These are phyloP conservation scores for Lepidostoma basale DNA, from an alignment of 1,140 invertebrate genomes.

Conservation along the genomic window DNA sequence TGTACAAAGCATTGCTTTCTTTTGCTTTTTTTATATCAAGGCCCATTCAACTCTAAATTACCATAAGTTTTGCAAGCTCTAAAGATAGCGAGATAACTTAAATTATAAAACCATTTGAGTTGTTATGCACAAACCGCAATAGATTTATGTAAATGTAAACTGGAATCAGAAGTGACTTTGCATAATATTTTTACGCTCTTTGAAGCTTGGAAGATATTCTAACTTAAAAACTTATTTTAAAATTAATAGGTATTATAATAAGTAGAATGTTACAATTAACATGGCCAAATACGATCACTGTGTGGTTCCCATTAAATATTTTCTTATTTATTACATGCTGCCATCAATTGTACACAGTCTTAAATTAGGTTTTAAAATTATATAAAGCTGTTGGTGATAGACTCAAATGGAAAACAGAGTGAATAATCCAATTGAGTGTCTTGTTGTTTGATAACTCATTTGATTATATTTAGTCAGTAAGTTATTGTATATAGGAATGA, in stretches of 20 bases:
- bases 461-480: background rate
- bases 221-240: background rate
- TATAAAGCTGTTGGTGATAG: background rate
- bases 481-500: background rate
- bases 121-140: too few species aligned
- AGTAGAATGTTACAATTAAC: background rate
- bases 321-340: background rate
- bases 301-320: background rate
- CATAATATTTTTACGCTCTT: too few species aligned
- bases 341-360: background rate
- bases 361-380: background rate
- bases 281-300: constrained; percentile 19
- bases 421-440: background rate
- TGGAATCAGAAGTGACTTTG: too few species aligned
- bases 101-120: too few species aligned
- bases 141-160: too few species aligned
- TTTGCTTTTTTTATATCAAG: too few species aligned
- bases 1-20: too few species aligned
- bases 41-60: too few species aligned
- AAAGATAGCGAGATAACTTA: too few species aligned
- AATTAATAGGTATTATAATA: constrained; percentile 8
- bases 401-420: background rate
- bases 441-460: background rate
- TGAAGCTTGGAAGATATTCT: too few species aligned
- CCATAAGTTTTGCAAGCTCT: too few species aligned